Evolutionary conservation across 1,140 invertebrate species (phyloP), one percentile per base, ranked within the genome.

Genomic region (Drosophila asahinai): DNA sequence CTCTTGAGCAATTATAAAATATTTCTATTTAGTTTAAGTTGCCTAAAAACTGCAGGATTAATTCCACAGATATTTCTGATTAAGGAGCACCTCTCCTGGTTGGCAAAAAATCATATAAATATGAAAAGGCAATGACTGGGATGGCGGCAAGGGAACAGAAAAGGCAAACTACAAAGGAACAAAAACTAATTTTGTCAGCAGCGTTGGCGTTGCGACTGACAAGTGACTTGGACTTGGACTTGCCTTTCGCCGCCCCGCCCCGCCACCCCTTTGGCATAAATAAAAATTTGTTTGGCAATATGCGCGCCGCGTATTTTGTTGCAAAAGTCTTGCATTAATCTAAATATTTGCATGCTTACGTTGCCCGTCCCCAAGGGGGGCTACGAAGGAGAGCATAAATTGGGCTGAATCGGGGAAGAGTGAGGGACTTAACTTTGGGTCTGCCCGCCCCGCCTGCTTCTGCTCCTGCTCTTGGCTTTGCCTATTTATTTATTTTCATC

Each of bases 321-420:
- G 84, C 84, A 84, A 89, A 89, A 89, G 84, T 89, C 86, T 89
- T 89, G 84, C 84, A 89, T 89, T 89, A 89, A 89, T 89, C 84
- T 89, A 90, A 90, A 89, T 90, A 89, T 89, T 89, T 89, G 86
- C 84, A 89, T 89, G 84, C 84, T 89, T 78, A 77, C 80, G 48
- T 60, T 58, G 49, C 33, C 36, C 42, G 30, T 11, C 14, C 25
- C 5, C 8, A 33, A 36, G 33, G 33, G 7, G 36, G 17, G 27
- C 27, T 7, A 30, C 1, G 38, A 3, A 4, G n/a, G 17, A 60
- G 19, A 8, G 54, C 54, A 55, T 55, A 55, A 55, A 55, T 55
- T 55, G 54, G 36, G 54, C 11, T 14, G 14, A 7, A 47, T 38
- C 15, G 9, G 27, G 60, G 25, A 5, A 45, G 22, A 51, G 30